Percentiles rank a stretch among this genome's conserved stretches.
These are phyloP conservation scores for Zaprionus vittiger DNA, from an alignment of 1,140 invertebrate genomes.

Conservation along the genomic window DNA sequence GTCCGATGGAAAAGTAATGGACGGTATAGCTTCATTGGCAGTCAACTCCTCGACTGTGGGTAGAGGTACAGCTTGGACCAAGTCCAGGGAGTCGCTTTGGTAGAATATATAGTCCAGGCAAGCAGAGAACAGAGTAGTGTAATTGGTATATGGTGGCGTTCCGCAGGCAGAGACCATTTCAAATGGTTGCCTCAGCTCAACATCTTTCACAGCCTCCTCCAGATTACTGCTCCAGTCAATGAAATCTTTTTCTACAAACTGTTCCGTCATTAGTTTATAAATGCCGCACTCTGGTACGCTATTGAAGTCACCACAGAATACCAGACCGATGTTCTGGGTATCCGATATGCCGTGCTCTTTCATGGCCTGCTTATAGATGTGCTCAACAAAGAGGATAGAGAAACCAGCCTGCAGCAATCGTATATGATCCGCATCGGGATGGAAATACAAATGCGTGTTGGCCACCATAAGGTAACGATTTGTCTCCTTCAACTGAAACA, in stretches of 20 bases:
- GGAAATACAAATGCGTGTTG: constrained; percentile 97
- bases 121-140: constrained; percentile 91
- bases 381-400: constrained; percentile 86
- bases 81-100: constrained; percentile 87
- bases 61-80: constrained; percentile 90
- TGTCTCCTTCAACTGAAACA: constrained; percentile 86
- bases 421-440: constrained; percentile 94
- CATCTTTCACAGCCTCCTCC: constrained; percentile 87
- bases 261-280: constrained; percentile 90
- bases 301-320: constrained; percentile 95
- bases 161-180: constrained; percentile 90
- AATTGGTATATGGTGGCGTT: constrained; percentile 93
- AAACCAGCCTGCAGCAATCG: constrained; percentile 91
- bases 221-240: constrained; percentile 90
- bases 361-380: constrained; percentile 84
- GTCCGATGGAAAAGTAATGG: constrained; percentile 95
- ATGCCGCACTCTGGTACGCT: constrained; percentile 92
- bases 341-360: constrained; percentile 85
- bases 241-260: constrained; percentile 86
- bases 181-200: constrained; percentile 88
- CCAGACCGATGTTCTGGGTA: constrained; percentile 86
- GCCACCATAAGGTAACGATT: constrained; percentile 89
- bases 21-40: constrained; percentile 91
- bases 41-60: constrained; percentile 91
- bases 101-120: constrained; percentile 98